These are phyloP conservation scores for Pantherophis vulpinus DNA, from an alignment of 2,797 vertebrate genomes.

Conservation along the genomic window DNA sequence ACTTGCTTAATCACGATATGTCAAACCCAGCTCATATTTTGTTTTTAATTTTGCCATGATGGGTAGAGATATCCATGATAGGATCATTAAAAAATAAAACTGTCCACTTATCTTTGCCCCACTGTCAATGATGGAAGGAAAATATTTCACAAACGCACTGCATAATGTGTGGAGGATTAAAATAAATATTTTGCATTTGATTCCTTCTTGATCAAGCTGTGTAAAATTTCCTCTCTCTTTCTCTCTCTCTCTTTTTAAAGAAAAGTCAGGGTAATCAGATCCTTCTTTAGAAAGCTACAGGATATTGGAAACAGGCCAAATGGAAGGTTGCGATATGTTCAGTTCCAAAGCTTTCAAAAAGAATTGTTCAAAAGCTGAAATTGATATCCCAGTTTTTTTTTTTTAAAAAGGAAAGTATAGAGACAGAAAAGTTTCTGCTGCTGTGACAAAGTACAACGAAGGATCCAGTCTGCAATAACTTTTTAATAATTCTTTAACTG, in stretches of 20 bases:
- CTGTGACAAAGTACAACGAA: background rate
- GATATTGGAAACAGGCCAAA: slow-evolving; percentile 10
- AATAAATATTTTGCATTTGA: slow-evolving; percentile 24
- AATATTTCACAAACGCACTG: slow-evolving; percentile 19
- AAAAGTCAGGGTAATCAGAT: slow-evolving; percentile 10
- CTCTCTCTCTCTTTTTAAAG: background rate
- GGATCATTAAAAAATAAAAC: slow-evolving; percentile 37
- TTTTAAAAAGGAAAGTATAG: background rate
- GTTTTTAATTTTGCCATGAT: slow-evolving; percentile 20
- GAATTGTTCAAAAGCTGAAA: slow-evolving; percentile 1
- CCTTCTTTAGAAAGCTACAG: slow-evolving; percentile 20
- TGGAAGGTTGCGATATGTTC: slow-evolving; percentile 11
- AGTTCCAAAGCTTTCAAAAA: background rate
- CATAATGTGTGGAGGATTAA: slow-evolving; percentile 16
- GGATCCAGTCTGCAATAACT: background rate
- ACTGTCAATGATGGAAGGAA: slow-evolving; percentile 27
- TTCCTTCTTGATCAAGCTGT: background rate
- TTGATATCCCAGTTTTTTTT: background rate
- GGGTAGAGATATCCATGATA: slow-evolving; percentile 12
- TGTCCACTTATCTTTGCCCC: background rate
- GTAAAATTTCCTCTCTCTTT: slow-evolving; percentile 9
- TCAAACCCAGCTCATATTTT: background rate
- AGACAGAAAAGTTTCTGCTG: background rate
- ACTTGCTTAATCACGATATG: background rate
- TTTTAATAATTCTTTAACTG: background rate